Evolutionary conservation across 2,113 vertebrate species (phyloP), one percentile per base, ranked within the genome.

Genomic region (Centropus bengalensis): DNA sequence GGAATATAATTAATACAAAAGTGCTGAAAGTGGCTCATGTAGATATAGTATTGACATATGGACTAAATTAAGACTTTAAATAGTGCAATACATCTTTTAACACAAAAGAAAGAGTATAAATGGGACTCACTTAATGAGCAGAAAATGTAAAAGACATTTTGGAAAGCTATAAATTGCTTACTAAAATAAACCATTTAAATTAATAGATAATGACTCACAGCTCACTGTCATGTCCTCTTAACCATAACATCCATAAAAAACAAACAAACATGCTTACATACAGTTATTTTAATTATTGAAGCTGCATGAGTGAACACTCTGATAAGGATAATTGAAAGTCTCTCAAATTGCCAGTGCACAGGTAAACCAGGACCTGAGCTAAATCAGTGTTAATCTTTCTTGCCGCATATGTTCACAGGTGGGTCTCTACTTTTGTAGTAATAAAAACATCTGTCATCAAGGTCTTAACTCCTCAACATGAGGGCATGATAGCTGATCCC

Each of bases 21-120:
- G 87, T 95, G 74, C 90, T 89, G 28, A 91, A 96, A 95, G 77
- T 89, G 83, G 74, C 83, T 96, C 94, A 93, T 94, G 96, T 88
- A 87, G 82, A 88, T 83, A 82, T 80, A 86, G 84, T 90, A 96
- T 96, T 97, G 95, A 97, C 91, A 67, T 93, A 97, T 94, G 84
- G 70, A 59, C 83, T 95, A 96, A 95, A 97, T 97, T 96, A 96
- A 94, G 89, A 60, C 67, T 95, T 88, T 95, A 91, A 97, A 94
- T 88, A 89, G 84, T 80, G 74, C 60, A 95, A 96, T 96, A 92
- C 66, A 95, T 96, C 84, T 93, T 97, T 92, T 95, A 92, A 96
- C 94, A 90, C 55, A 92, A 95, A 96, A 93, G 77, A 88, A 97
- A 74, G 42, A 67, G 38, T 64, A 91, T 86, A 94, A 95, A 95